A percentile compares a stretch with the other conserved stretches of the same genome.
These are phyloP conservation scores for Aramus guarauna DNA, from an alignment of 2,113 vertebrate species.

Conservation along the genomic window DNA sequence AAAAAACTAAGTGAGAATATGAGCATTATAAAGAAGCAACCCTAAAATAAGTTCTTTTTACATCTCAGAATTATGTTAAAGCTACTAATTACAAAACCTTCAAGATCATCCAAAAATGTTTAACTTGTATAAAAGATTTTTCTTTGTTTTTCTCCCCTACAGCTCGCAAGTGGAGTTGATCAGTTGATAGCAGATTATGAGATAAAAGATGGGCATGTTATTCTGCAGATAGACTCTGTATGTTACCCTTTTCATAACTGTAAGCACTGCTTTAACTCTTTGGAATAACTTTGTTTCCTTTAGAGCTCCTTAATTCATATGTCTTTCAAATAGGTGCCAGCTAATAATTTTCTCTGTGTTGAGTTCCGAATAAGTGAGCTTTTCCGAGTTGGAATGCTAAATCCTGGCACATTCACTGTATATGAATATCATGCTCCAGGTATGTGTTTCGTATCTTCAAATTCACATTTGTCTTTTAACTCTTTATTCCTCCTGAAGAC, in stretches of 20 bases:
- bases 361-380: constrained; percentile 77
- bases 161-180: constrained; percentile 81
- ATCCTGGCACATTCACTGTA: constrained; percentile 78
- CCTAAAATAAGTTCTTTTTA: neutral
- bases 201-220: constrained; percentile 77
- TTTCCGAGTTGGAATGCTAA: constrained; percentile 76
- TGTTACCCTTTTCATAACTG: neutral
- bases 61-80: neutral
- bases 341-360: constrained; percentile 72
- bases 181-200: constrained; percentile 80
- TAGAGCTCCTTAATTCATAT: neutral
- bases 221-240: constrained; percentile 84
- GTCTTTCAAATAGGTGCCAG: constrained; percentile 75
- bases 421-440: constrained; percentile 83
- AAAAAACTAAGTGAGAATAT: neutral
- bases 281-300: neutral
- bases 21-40: neutral
- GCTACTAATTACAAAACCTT: neutral
- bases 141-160: neutral
- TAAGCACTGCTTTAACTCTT: neutral
- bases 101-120: neutral
- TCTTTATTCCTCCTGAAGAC: neutral
- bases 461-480: neutral
- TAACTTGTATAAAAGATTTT: neutral
- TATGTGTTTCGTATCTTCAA: neutral